These are phyloP conservation scores for Octonoba sinensis DNA, from an alignment of 2,888 invertebrate species.

Conservation along the genomic window DNA sequence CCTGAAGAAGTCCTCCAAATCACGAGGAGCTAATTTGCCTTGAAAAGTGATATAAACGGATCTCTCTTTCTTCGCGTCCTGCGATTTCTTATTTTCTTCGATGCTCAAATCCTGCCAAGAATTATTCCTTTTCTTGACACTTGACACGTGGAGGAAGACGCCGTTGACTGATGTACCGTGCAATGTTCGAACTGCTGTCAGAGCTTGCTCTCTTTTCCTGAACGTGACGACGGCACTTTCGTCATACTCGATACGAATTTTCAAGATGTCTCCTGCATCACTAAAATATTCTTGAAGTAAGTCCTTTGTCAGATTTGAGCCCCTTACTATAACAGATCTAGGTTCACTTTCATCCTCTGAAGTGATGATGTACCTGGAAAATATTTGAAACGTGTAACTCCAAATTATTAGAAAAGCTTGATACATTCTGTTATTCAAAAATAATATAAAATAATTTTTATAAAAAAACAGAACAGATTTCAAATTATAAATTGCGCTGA, in stretches of 20 bases:
- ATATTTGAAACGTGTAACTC: too few species aligned
- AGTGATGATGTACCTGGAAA: background rate
- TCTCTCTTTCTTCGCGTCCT: background rate
- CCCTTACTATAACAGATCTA: slow-evolving; percentile 19
- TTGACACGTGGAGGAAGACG: slow-evolving; percentile 1
- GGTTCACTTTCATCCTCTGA: slow-evolving; percentile 13
- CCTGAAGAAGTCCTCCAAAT: slow-evolving; percentile 18
- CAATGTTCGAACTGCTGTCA: background rate
- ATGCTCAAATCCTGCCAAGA: slow-evolving; percentile 9
- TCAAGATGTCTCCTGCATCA: slow-evolving; percentile 2
- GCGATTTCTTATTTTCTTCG: background rate
- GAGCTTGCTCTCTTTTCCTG: background rate
- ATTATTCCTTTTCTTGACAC: slow-evolving; percentile 4
- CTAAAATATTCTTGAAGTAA: background rate
- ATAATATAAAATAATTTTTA: too few species aligned
- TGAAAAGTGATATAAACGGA: slow-evolving; percentile 17
- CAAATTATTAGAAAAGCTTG: too few species aligned
- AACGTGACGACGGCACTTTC: slow-evolving; percentile 10
- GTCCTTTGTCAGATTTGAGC: background rate
- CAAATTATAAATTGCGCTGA: too few species aligned
- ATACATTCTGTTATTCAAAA: too few species aligned
- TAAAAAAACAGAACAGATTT: too few species aligned
- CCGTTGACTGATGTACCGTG: background rate
- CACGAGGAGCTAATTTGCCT: background rate
- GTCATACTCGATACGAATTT: slow-evolving; percentile 3